phyloP scores from a whole-genome alignment of 1,140 invertebrate species.

The Temnothorax curvispinosus region DNA sequence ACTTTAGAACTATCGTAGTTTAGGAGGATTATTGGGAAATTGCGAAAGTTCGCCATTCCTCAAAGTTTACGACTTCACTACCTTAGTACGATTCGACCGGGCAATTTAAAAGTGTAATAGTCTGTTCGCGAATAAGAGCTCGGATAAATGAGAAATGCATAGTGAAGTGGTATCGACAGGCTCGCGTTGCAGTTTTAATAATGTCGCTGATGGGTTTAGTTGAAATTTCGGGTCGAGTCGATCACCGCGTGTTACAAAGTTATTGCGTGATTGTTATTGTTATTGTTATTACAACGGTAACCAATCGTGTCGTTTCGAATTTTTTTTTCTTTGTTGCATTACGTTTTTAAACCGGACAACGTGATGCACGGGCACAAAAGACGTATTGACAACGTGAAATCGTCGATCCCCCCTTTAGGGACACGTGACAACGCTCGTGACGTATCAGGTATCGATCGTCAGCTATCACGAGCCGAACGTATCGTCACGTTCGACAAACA shows the following conservation, averaged over 20 bases:
- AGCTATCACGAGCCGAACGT: slow-evolving; percentile 40
- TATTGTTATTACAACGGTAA: not conserved
- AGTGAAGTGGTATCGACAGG: slow-evolving; percentile 44
- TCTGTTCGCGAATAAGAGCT: slow-evolving; percentile 47
- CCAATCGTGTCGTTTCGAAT: not conserved
- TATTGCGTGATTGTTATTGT: not conserved
- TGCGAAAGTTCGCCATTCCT: slow-evolving; percentile 66
- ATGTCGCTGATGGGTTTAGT: not conserved
- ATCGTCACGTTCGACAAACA: slow-evolving; percentile 70
- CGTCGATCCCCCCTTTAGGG: slow-evolving; percentile 26
- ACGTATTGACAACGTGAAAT: slow-evolving; percentile 42
- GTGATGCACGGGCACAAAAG: slow-evolving; percentile 5
- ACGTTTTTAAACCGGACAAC: not conserved
- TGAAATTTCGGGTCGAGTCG: slow-evolving; percentile 8
- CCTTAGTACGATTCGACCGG: slow-evolving; percentile 47
- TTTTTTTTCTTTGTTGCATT: not conserved
- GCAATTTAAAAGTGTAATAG: slow-evolving; percentile 66
- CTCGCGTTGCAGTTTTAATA: slow-evolving; percentile 30
- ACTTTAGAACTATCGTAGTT: slow-evolving; percentile 72
- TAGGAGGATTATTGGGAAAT: slow-evolving; percentile 70
- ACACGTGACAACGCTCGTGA: slow-evolving; percentile 18
- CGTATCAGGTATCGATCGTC: slow-evolving; percentile 42
- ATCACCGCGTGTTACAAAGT: not conserved
- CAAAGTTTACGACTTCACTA: slow-evolving; percentile 66
- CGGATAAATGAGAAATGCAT: slow-evolving; percentile 46